These are phyloP conservation scores for Nestor notabilis DNA, from an alignment of 2,113 vertebrate species.

Conservation along the genomic window DNA sequence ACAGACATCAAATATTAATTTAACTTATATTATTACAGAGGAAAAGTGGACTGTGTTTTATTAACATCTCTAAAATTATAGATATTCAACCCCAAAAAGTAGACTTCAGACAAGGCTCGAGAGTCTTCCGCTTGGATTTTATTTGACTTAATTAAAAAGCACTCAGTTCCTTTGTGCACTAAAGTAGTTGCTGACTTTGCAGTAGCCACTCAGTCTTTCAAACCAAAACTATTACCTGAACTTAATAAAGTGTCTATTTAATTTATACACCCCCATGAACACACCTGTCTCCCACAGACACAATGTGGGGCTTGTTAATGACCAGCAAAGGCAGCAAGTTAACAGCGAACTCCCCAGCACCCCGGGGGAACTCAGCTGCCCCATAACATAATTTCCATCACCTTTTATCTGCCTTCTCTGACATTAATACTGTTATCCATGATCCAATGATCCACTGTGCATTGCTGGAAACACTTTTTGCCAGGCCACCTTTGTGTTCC, in stretches of 20 bases:
- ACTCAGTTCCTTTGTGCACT: constrained; percentile 45
- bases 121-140: constrained; percentile 33
- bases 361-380: neutral
- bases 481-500: neutral
- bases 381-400: neutral
- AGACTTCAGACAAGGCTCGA: constrained; percentile 3
- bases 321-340: neutral
- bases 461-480: neutral
- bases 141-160: constrained; percentile 71
- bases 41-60: constrained; percentile 29
- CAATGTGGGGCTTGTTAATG: neutral
- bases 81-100: constrained; percentile 28
- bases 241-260: constrained; percentile 62
- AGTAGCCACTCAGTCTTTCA: constrained; percentile 60
- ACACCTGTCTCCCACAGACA: constrained; percentile 43
- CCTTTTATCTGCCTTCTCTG: neutral
- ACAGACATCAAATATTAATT: constrained; percentile 53
- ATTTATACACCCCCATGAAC: constrained; percentile 42
- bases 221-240: constrained; percentile 64
- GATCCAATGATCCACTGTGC: rapidly evolving
- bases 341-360: neutral
- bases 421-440: neutral
- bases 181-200: constrained; percentile 54
- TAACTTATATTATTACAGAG: constrained; percentile 21
- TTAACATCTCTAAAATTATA: constrained; percentile 50